These are phyloP conservation scores for Micromesistius poutassou DNA, from an alignment of 2,797 vertebrate species.

Conservation along the genomic window DNA sequence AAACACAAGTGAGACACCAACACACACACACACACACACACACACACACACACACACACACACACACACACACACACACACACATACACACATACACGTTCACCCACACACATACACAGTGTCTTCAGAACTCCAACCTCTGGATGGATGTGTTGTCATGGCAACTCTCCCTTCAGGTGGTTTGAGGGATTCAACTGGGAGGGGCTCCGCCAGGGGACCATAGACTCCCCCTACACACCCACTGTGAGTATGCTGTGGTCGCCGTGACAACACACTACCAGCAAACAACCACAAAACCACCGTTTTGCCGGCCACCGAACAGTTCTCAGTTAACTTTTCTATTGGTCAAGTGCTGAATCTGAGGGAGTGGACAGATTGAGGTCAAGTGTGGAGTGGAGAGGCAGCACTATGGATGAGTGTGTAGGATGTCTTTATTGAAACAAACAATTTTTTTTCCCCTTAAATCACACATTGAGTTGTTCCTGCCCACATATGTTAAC, in stretches of 20 bases:
- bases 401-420: background rate
- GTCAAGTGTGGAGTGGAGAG: background rate
- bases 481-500: background rate
- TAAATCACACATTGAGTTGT: background rate
- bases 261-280: background rate
- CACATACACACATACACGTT: no score
- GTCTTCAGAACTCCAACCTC: background rate
- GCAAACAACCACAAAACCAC: background rate
- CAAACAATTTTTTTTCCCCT: background rate
- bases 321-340: background rate
- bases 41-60: no score
- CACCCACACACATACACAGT: background rate
- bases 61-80: no score
- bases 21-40: no score
- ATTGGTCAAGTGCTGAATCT: no score
- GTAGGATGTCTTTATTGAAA: background rate
- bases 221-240: slow-evolving; percentile 56
- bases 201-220: slow-evolving; percentile 60
- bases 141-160: slow-evolving; percentile 22
- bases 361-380: no score
- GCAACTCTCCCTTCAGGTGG: slow-evolving; percentile 57
- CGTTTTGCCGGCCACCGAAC: background rate
- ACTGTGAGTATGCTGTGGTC: slow-evolving; percentile 36
- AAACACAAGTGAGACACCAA: slow-evolving; percentile 65
- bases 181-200: slow-evolving; percentile 72